Percentiles rank a stretch among this genome's conserved stretches.
Evolutionary conservation across 2,113 vertebrate genomes (phyloP).

Genomic region (Vimba vimba): DNA sequence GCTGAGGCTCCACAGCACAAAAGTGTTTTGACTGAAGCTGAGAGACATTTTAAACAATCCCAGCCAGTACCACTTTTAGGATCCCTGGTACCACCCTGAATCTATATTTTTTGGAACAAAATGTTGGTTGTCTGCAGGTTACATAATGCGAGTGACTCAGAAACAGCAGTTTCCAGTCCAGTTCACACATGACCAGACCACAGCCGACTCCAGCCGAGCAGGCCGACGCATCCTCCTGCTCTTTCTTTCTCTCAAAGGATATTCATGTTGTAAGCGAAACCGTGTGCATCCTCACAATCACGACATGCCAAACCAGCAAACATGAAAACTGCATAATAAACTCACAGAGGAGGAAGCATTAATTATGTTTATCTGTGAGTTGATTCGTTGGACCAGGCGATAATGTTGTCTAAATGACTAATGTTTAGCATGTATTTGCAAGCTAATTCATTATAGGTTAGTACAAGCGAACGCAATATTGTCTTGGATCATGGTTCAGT

Average conservation of each 20-base stretch:
- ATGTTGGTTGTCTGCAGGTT: slow-evolving; percentile 58
- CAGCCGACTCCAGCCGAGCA: slow-evolving; percentile 51
- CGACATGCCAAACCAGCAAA: background rate
- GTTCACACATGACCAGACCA: slow-evolving; percentile 55
- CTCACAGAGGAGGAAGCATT: background rate
- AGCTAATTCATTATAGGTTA: slow-evolving; percentile 44
- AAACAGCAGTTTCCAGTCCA: slow-evolving; percentile 56
- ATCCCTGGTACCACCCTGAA: slow-evolving; percentile 39
- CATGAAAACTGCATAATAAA: slow-evolving; percentile 9
- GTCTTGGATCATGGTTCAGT: slow-evolving; percentile 36
- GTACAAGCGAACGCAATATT: slow-evolving; percentile 32
- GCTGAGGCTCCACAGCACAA: background rate
- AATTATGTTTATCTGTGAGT: background rate
- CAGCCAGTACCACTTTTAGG: background rate
- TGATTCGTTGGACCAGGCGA: background rate
- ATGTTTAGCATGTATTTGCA: slow-evolving; percentile 15
- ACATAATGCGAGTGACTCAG: slow-evolving; percentile 60
- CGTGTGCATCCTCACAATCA: background rate
- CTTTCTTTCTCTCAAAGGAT: slow-evolving; percentile 1
- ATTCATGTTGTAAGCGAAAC: background rate
- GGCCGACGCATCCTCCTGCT: slow-evolving; percentile 8
- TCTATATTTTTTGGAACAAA: slow-evolving; percentile 43
- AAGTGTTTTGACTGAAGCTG: background rate
- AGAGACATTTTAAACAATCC: slow-evolving; percentile 3
- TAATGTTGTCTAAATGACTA: slow-evolving; percentile 38